Conservation (phyloP, 2,797 vertebrate species). For the Picus viridis region DNA sequence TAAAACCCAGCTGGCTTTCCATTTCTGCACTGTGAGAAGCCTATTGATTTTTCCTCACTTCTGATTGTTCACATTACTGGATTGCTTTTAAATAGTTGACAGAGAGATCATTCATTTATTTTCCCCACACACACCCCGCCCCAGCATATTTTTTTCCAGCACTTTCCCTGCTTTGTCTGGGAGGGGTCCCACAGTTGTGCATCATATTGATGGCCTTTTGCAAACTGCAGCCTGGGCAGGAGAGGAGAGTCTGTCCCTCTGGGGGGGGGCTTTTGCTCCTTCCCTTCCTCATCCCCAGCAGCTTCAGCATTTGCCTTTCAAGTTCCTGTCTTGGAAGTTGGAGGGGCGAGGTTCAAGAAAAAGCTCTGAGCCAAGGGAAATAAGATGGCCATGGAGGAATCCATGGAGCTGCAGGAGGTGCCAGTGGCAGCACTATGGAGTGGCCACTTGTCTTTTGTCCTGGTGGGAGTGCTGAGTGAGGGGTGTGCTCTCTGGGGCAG, state of each 20-base stretch:
- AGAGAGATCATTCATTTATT: conserved; percentile 61
- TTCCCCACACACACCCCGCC: not conserved
- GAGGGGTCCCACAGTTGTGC: not conserved
- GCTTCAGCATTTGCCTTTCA: not conserved
- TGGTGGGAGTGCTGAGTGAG: no score
- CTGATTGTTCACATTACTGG: conserved; percentile 69
- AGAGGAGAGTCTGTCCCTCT: not conserved
- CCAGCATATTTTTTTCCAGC: not conserved
- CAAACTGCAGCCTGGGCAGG: not conserved
- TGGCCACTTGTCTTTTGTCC: accelerated
- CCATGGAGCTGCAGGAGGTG: not conserved
- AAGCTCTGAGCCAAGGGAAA: not conserved
- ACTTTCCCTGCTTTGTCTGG: not conserved
- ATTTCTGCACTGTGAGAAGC: conserved; percentile 45
- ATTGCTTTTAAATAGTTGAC: conserved; percentile 74
- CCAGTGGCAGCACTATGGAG: accelerated
- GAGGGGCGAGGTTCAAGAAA: not conserved
- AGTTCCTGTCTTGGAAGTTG: not conserved
- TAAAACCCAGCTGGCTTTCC: conserved; percentile 69
- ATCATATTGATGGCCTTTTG: not conserved
- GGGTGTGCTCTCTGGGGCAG: not conserved
- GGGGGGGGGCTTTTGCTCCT: not conserved
- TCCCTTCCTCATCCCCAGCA: not conserved
- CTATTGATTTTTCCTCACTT: conserved; percentile 72
- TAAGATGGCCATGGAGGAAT: not conserved